Evolutionary conservation across 2,797 vertebrate species (phyloP).

Genomic region (Dendrocincla tyrannina): DNA sequence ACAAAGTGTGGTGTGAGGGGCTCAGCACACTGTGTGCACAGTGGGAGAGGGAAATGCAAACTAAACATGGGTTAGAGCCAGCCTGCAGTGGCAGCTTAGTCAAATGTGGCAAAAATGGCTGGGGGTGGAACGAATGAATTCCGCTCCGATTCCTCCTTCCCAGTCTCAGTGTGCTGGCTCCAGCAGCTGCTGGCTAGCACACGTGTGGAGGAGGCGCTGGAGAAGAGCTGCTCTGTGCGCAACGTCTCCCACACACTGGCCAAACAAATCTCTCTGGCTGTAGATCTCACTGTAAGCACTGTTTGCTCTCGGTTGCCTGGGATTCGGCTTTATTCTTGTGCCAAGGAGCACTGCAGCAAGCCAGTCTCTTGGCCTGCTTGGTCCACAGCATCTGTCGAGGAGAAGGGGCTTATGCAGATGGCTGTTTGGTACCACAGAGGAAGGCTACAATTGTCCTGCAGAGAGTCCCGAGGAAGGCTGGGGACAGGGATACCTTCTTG

Average conservation of each 20-base stretch:
- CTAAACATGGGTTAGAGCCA: not conserved
- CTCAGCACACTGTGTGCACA: not conserved
- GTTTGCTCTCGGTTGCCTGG: not conserved
- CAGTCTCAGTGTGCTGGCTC: rapidly evolving
- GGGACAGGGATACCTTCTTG: rapidly evolving
- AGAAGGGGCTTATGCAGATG: not conserved
- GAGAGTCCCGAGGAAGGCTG: not conserved
- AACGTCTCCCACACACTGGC: rapidly evolving
- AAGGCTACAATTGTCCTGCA: not conserved
- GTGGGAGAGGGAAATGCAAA: not conserved
- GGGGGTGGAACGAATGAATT: not conserved
- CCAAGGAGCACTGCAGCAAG: not conserved
- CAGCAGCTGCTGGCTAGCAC: not conserved
- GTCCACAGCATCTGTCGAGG: not conserved
- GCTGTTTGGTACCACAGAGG: not conserved
- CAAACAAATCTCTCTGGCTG: not conserved
- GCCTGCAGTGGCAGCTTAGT: not conserved
- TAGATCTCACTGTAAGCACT: not conserved
- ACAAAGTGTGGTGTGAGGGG: not conserved
- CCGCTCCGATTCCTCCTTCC: not conserved
- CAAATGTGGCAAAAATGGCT: not conserved
- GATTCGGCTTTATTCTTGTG: not conserved
- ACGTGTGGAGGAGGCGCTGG: not conserved
- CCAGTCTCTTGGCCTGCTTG: rapidly evolving
- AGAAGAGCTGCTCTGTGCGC: not conserved